These are phyloP conservation scores for Gobiocypris rarus DNA, from an alignment of 2,113 vertebrate genomes.

Conservation along the genomic window DNA sequence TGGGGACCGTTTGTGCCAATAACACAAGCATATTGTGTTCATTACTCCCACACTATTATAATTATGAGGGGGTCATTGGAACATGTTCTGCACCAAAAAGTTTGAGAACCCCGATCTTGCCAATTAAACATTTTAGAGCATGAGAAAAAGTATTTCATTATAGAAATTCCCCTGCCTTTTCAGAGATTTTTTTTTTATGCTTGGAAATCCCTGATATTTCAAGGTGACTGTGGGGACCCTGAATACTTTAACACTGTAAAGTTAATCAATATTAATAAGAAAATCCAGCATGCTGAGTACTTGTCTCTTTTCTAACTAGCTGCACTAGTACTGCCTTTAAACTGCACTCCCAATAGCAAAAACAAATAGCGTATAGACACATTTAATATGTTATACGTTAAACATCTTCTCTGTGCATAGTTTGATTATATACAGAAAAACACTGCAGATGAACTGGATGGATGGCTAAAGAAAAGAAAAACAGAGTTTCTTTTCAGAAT, in stretches of 20 bases:
- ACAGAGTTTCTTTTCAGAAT: constrained; percentile 6
- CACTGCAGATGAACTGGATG: not conserved
- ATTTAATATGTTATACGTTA: not conserved
- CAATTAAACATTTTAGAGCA: not conserved
- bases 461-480: constrained; percentile 18
- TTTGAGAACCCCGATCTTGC: not conserved
- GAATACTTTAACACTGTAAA: not conserved
- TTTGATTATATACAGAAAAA: not conserved
- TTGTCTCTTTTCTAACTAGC: not conserved
- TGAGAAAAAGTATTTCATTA: not conserved
- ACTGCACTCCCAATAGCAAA: not conserved
- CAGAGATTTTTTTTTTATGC: not conserved
- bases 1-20: too few relatives aligned
- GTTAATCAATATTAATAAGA: not conserved
- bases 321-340: not conserved
- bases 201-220: not conserved
- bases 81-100: too few relatives aligned
- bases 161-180: not conserved
- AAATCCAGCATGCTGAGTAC: constrained; percentile 6
- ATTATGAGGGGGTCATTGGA: too few relatives aligned
- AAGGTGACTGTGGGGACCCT: not conserved
- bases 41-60: too few relatives aligned
- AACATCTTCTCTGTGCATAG: not conserved
- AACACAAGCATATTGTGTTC: too few relatives aligned
- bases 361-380: not conserved